These are phyloP conservation scores for Forbesichthys agassizii DNA, from an alignment of 2,113 vertebrate species.

Conservation along the genomic window DNA sequence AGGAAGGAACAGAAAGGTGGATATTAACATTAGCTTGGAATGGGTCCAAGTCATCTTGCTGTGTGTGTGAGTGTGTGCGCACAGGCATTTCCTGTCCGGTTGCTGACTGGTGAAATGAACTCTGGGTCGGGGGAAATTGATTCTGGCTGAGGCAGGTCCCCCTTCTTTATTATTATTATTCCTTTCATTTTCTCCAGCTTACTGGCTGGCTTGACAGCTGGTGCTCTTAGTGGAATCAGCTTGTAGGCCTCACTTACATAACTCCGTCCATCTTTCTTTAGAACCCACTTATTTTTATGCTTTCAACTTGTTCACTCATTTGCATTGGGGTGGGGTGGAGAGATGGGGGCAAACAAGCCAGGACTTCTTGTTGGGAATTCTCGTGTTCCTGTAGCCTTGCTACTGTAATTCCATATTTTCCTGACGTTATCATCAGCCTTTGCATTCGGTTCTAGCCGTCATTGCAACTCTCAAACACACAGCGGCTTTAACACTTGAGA, in stretches of 20 bases:
- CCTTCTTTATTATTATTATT: not conserved
- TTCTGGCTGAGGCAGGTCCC: conserved; percentile 64
- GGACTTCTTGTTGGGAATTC: too few relatives aligned
- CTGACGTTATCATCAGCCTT: too few relatives aligned
- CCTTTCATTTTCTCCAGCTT: conserved; percentile 2
- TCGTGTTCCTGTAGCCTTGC: too few relatives aligned
- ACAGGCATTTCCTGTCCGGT: conserved; percentile 47
- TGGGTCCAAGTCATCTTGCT: conserved; percentile 38
- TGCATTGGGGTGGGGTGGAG: too few relatives aligned
- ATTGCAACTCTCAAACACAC: too few relatives aligned
- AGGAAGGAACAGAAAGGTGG: conserved; percentile 56
- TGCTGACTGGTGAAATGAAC: conserved; percentile 76
- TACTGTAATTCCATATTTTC: too few relatives aligned
- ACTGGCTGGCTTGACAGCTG: conserved; percentile 6
- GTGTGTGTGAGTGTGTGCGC: conserved; percentile 9
- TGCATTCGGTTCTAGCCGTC: too few relatives aligned
- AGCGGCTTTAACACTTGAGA: too few relatives aligned
- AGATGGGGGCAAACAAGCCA: too few relatives aligned
- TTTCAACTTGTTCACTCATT: too few relatives aligned
- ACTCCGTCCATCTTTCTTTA: conserved; percentile 11
- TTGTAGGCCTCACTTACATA: conserved; percentile 6
- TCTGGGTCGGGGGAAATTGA: conserved; percentile 70
- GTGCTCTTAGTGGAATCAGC: conserved; percentile 16
- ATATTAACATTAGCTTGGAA: conserved; percentile 53
- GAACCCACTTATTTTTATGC: conserved; percentile 13